Base-by-base conservation (phyloP, 2,113 vertebrate species). In the Melanocharis versteri region DNA sequence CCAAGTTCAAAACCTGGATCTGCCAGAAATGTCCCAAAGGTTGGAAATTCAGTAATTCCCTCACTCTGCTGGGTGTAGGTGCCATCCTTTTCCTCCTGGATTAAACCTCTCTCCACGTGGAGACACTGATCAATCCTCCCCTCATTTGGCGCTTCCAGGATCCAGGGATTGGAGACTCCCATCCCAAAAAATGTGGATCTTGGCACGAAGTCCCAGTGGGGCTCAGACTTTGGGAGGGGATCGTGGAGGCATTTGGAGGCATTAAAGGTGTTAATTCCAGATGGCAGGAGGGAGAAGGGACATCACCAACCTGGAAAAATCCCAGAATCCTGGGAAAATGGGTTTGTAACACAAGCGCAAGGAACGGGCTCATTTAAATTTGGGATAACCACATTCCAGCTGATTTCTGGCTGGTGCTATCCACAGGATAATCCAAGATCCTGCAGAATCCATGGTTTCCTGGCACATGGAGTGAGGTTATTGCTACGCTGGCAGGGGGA, bases 401-500 rank as follows among this genome's bases (percentile, higher is more conserved):
- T 69, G 65, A 31, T 31, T 69, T 44, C 37, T 27, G 40, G 17
- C 39, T 64, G 50, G 1, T 8, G 17, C 10, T 48, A 13, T 1
- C 35, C 6, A 5, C 18, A 24, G 33, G 45, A 48, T 5, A 16
- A 64, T 9, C 35, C 45, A 26, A 16, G 40, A 2, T 44, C 57
- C 30, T 31, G 17, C 15, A 10, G 10, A 1, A 31, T 35, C 56
- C 27, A 3, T 7, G 27, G 14, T 48, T 56, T 58, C 31, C 72
- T 30, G 61, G 13, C 11, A 5, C 1, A 20, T 5, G 27, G 15
- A 27, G 5, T 2, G 30, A 26, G 48, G 16, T 3, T 30, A 0
- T 10, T 7, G 11, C 4, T 20, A 1, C 7, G 11, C 8, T 2
- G 26, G 8, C 27, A 21, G 9, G 2, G 20, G 15, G 7, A 20